Percentiles rank a stretch among this genome's conserved stretches.
These are phyloP conservation scores for Peromyscus nudipes DNA, from an alignment of 2,797 vertebrate genomes.

Conservation along the genomic window DNA sequence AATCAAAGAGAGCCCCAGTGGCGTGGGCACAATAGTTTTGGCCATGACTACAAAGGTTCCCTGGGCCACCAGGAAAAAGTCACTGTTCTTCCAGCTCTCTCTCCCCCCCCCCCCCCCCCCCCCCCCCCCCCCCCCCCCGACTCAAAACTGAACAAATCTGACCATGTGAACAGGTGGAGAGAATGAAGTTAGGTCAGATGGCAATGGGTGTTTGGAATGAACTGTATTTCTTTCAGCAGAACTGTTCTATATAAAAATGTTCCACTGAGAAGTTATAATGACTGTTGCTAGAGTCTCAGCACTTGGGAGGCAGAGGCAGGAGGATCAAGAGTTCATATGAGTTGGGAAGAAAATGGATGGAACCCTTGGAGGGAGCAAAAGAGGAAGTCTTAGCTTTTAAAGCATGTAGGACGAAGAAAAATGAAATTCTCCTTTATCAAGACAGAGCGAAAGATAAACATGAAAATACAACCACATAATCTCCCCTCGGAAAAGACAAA, in stretches of 20 bases:
- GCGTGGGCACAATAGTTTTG: not conserved
- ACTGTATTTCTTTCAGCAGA: not conserved
- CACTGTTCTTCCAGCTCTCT: not conserved
- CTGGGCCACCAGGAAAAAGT: not conserved
- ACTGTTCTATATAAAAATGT: not conserved
- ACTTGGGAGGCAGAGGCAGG: not conserved
- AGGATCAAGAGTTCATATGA: not conserved
- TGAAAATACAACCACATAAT: not conserved
- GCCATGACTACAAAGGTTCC: not conserved
- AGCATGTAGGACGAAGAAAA: not conserved
- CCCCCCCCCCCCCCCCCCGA: too few relatives aligned
- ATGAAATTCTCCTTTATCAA: not conserved
- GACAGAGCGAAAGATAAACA: not conserved
- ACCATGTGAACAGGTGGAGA: not conserved
- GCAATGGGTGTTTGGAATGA: not conserved
- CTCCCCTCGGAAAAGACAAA: not conserved
- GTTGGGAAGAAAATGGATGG: not conserved
- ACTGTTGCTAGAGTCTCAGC: not conserved
- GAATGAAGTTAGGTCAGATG: not conserved
- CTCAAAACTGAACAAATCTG: not conserved
- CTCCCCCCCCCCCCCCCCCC: not conserved
- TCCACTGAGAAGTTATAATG: not conserved
- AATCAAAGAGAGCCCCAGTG: not conserved
- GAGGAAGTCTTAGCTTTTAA: not conserved
- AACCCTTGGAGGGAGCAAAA: not conserved